phyloP scores from a whole-genome alignment of 2,888 invertebrate genomes.

The Philhelius pedissequus region DNA sequence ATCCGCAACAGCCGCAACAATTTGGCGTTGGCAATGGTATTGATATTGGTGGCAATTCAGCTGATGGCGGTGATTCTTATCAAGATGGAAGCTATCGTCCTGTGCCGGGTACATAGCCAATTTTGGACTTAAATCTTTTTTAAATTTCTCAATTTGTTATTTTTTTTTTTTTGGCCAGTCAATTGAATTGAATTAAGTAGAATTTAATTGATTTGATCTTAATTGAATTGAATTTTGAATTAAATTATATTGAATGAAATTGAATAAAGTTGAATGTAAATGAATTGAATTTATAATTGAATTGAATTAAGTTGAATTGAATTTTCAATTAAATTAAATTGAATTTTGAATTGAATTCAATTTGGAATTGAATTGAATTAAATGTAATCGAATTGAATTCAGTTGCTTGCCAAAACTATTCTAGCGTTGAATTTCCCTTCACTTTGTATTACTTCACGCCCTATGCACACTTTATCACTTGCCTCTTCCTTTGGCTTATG shows the following conservation, averaged over 20 bases:
- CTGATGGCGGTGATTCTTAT: slow-evolving; percentile 72
- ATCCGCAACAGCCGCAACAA: slow-evolving; percentile 67
- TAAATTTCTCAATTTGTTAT: not conserved
- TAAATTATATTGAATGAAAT: not conserved
- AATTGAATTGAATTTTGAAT: not conserved
- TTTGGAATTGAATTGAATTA: not conserved
- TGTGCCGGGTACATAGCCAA: slow-evolving; percentile 75
- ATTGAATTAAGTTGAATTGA: not conserved
- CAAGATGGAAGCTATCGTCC: slow-evolving; percentile 76
- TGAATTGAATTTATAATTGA: not conserved
- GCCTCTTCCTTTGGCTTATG: slow-evolving; percentile 42
- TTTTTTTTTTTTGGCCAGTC: not conserved
- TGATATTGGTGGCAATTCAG: slow-evolving; percentile 74
- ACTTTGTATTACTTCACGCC: not conserved
- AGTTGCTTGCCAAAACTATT: not conserved
- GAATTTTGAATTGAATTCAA: not conserved
- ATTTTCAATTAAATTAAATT: not conserved
- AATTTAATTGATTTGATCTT: not conserved
- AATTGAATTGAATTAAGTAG: not conserved
- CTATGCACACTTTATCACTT: slow-evolving; percentile 19
- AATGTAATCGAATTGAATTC: not conserved
- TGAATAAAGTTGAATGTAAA: not conserved
- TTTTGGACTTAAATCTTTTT: slow-evolving; percentile 14
- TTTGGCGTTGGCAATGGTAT: slow-evolving; percentile 76
- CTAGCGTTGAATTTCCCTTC: not conserved